phyloP scores from a whole-genome alignment of 1,140 invertebrate genomes.

The Heliothis virescens region DNA sequence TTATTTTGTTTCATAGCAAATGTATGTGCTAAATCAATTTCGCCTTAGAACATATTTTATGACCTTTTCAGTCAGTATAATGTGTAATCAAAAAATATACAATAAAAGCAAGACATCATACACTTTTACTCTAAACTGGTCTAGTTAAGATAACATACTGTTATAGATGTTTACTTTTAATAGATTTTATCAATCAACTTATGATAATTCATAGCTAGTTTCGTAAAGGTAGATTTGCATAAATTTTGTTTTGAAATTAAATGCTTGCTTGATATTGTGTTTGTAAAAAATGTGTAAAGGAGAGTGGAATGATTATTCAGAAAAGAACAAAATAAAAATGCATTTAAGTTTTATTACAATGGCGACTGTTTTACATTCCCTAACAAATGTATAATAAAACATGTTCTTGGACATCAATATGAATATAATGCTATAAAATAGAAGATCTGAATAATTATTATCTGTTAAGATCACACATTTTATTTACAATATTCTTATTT shows the following conservation, averaged over 20 bases:
- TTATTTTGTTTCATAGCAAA: too few species aligned
- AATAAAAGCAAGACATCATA: background rate
- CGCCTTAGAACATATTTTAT: too few species aligned
- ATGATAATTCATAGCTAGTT: background rate
- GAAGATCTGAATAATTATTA: slow-evolving; percentile 2
- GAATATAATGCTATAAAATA: background rate
- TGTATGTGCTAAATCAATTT: too few species aligned
- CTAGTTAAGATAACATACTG: background rate
- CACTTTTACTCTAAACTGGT: background rate
- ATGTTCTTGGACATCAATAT: background rate
- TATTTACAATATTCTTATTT: slow-evolving; percentile 10
- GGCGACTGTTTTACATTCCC: slow-evolving; percentile 7
- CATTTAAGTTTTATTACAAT: slow-evolving; percentile 6
- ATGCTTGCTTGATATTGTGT: background rate
- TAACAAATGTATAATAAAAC: slow-evolving; percentile 25
- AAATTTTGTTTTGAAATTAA: background rate
- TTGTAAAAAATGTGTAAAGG: background rate
- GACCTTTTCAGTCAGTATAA: too few species aligned
- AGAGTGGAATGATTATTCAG: background rate
- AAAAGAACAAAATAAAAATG: background rate
- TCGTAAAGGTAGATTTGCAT: background rate
- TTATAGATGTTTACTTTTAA: background rate
- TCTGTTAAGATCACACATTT: background rate
- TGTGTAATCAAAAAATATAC: background rate
- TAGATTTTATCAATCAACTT: background rate